These are phyloP conservation scores for Patella caerulea DNA, from an alignment of 2,888 invertebrate genomes.

Conservation along the genomic window DNA sequence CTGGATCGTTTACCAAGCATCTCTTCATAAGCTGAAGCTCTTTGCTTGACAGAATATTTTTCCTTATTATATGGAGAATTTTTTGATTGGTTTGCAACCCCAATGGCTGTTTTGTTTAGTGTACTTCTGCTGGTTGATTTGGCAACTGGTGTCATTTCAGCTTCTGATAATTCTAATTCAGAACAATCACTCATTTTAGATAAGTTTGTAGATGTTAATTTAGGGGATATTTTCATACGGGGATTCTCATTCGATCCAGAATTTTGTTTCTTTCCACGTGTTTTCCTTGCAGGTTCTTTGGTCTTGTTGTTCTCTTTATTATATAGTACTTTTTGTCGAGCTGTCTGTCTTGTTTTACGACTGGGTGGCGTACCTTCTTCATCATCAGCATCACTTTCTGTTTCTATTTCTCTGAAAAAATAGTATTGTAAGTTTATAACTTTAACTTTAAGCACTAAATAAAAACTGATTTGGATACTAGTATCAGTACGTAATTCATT, in stretches of 20 bases:
- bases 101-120: neutral
- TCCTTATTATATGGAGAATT: neutral
- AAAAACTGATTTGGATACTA: too few species aligned
- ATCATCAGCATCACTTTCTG: conserved; percentile 11
- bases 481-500: too few species aligned
- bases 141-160: conserved; percentile 7
- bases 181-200: neutral
- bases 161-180: conserved; percentile 1
- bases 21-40: conserved; percentile 46
- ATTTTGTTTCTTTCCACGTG: conserved; percentile 3
- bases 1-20: conserved; percentile 34
- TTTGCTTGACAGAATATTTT: conserved; percentile 39
- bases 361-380: conserved; percentile 11
- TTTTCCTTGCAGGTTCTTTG: conserved; percentile 12
- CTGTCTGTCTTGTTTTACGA: conserved; percentile 14
- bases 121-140: neutral
- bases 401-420: neutral
- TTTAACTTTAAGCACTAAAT: too few species aligned
- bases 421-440: too few species aligned
- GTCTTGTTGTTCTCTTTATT: neutral
- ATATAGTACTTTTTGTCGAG: conserved; percentile 18
- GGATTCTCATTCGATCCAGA: neutral
- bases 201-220: neutral
- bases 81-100: neutral
- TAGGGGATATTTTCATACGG: neutral